Percentiles rank a stretch among this genome's conserved stretches.
Evolutionary conservation across 2,797 vertebrate species (phyloP).

Genomic region (Hozukius guyotensis): DNA sequence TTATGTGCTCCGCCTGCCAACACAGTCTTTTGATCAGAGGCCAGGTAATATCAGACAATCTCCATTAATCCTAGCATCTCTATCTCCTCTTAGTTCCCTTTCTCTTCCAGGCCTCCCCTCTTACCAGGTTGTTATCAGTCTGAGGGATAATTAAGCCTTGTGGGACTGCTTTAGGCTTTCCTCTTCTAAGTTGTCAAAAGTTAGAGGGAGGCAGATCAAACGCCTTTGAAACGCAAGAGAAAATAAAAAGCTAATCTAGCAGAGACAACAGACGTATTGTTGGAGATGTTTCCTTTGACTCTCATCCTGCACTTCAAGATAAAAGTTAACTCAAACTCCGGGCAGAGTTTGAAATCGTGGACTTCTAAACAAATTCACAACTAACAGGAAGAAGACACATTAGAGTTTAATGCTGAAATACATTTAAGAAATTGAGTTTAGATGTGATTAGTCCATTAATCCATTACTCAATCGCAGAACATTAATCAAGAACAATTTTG

Average conservation of each 20-base stretch:
- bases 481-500: not conserved
- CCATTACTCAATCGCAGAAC: not conserved
- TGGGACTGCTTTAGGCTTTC: slow-evolving; percentile 58
- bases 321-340: slow-evolving; percentile 5
- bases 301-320: not conserved
- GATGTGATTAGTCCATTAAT: not conserved
- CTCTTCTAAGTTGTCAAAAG: slow-evolving; percentile 61
- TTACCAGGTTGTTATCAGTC: slow-evolving; percentile 55
- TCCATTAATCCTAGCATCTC: slow-evolving; percentile 68
- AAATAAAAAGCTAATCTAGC: slow-evolving; percentile 38
- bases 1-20: slow-evolving; percentile 73
- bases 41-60: slow-evolving; percentile 77
- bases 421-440: not conserved
- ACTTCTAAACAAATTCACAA: not conserved
- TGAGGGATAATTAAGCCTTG: slow-evolving; percentile 68
- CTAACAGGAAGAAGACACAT: not conserved
- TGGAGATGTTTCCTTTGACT: slow-evolving; percentile 51
- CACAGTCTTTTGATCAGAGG: slow-evolving; percentile 74
- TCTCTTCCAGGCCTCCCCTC: slow-evolving; percentile 42
- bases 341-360: not conserved
- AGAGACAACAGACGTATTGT: slow-evolving; percentile 51
- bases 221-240: slow-evolving; percentile 36
- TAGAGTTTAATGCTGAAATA: not conserved
- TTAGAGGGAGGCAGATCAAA: slow-evolving; percentile 67
- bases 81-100: slow-evolving; percentile 33